Percentiles rank a stretch among this genome's conserved stretches.
Conservation (phyloP, 2,113 vertebrate genomes). For the Triplophysa dalaica region DNA sequence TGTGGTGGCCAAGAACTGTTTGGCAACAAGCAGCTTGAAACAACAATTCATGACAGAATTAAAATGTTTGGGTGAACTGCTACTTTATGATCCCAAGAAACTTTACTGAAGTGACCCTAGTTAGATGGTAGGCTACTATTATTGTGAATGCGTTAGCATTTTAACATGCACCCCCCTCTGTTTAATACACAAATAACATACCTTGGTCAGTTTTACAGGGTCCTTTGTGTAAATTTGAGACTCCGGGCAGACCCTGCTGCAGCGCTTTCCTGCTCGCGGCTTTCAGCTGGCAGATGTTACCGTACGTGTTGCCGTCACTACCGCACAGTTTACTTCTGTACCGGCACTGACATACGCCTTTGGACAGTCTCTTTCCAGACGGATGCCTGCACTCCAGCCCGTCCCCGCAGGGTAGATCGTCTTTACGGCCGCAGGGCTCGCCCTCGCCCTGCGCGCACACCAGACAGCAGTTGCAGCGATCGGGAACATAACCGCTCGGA, state of each 20-base stretch:
- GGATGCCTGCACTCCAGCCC: conserved; percentile 82
- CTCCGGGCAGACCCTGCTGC: conserved; percentile 75
- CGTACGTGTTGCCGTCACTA: conserved; percentile 85
- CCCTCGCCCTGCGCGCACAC: conserved; percentile 86
- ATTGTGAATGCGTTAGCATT: too few relatives aligned
- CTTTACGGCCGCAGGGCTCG: conserved; percentile 81
- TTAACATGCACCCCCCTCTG: not conserved
- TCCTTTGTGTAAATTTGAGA: conserved; percentile 80
- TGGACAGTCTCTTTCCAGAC: conserved; percentile 72
- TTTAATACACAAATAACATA: conserved; percentile 66
- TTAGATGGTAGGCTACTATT: too few relatives aligned
- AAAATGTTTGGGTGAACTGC: too few relatives aligned
- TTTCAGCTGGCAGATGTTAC: conserved; percentile 85
- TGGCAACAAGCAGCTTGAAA: too few relatives aligned
- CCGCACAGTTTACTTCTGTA: conserved; percentile 81
- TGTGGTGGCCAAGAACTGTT: too few relatives aligned
- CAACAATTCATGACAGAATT: too few relatives aligned
- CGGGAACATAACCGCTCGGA: conserved; percentile 87
- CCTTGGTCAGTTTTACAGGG: conserved; percentile 80
- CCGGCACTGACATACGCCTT: conserved; percentile 83
- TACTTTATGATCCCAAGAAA: too few relatives aligned
- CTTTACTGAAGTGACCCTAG: too few relatives aligned
- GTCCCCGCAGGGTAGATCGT: conserved; percentile 85
- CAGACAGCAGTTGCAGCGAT: conserved; percentile 90
- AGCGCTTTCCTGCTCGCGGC: conserved; percentile 81